Evolutionary conservation across 2,888 invertebrate genomes (phyloP).

Genomic region (Lasioglossum morio): DNA sequence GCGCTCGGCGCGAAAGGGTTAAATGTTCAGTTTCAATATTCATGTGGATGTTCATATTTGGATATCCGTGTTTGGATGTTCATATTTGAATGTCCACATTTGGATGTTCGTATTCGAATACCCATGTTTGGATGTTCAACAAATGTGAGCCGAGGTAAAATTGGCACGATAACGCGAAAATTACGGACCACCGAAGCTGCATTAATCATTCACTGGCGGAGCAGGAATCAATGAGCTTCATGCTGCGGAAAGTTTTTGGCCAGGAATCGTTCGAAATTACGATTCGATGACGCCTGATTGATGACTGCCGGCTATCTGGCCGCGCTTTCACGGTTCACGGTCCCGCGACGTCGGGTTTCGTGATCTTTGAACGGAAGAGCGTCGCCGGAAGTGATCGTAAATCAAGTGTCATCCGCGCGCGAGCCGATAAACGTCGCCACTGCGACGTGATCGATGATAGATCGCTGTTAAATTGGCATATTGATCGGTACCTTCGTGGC

Average conservation of each 20-base stretch:
- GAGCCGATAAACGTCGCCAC: slow-evolving; percentile 44
- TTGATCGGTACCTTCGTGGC: slow-evolving; percentile 23
- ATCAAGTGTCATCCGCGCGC: slow-evolving; percentile 46
- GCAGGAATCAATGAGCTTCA: slow-evolving; percentile 2
- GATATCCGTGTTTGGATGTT: too few species aligned
- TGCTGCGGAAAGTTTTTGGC: slow-evolving; percentile 10
- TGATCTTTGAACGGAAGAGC: slow-evolving; percentile 35
- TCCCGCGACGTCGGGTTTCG: slow-evolving; percentile 9
- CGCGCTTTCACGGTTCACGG: slow-evolving; percentile 32
- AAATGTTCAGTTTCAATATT: too few species aligned
- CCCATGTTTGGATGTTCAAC: not conserved
- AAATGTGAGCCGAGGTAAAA: not conserved
- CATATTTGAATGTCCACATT: too few species aligned
- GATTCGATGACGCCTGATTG: slow-evolving; percentile 48
- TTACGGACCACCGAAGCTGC: not conserved
- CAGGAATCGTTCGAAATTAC: slow-evolving; percentile 15
- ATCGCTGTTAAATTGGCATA: slow-evolving; percentile 52
- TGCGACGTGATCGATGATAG: slow-evolving; percentile 57
- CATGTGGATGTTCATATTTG: too few species aligned
- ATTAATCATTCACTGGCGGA: not conserved
- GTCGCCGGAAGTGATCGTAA: slow-evolving; percentile 53
- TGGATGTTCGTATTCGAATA: too few species aligned
- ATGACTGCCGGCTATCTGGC: not conserved
- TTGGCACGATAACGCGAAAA: not conserved
- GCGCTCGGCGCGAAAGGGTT: too few species aligned